Base-by-base conservation (phyloP, 2,113 vertebrate species). In the Podilymbus podiceps region DNA sequence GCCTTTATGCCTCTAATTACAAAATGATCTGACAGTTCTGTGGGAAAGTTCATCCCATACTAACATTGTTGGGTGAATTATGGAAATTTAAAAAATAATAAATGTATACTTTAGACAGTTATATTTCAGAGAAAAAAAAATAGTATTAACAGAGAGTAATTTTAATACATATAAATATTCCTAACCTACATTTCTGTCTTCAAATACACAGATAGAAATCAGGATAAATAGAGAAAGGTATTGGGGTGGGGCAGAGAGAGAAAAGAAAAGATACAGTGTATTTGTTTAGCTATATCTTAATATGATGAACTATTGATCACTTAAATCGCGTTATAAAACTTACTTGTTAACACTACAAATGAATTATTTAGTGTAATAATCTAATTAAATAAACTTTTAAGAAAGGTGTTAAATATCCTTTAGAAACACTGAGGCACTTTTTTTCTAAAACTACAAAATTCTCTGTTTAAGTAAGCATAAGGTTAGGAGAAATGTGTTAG, bases 321-420 rank as follows among this genome's bases (percentile, higher is more conserved):
- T 63, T 94, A 69, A 83, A 69, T 69, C 2, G 15, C 60, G 56
- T 67, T 72, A 60, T 38, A 71, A 84, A 84, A 62, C 38, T 14
- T 72, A 67, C 23, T 72, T 11, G 15, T 67, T 85, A 64, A 53
- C 71, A 25, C n/a, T 69, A 38, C 5, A 58, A 92, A 80, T 90
- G 0, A 66, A 60, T 71, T 84, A 44, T 77, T 64, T 89, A 74
- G 17, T 95, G 33, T 93, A 96, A 95, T 47, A 92, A 58, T 59
- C 40, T 93, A 96, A 95, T 85, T 95, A 67, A 96, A 73, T 53
- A 81, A 76, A 80, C 87, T 96, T 77, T 74, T 86, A 88, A 97
- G 78, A 89, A 87, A 90, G 50, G 33, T 91, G 56, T 87, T 93
- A 92, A 89, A 84, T 69, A 90, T 72, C n/a, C 24, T 95, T 93